phyloP scores from a whole-genome alignment of 2,888 invertebrate species.

The Strigamia crassipes region DNA sequence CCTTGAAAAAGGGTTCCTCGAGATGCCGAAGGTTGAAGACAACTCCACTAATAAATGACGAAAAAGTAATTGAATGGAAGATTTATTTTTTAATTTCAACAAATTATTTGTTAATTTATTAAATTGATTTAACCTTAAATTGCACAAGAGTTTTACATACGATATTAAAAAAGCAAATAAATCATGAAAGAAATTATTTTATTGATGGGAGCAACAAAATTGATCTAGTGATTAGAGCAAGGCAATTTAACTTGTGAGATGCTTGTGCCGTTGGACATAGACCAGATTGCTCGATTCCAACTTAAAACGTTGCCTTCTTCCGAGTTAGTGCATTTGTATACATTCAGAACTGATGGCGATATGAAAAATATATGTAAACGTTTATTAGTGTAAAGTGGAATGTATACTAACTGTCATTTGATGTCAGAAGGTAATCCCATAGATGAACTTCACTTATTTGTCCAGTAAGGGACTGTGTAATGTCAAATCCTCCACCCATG shows the following conservation, averaged over 20 bases:
- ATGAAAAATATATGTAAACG: not conserved
- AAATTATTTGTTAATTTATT: no score
- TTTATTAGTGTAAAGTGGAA: not conserved
- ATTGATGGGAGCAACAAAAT: no score
- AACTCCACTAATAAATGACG: no score
- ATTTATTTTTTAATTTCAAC: no score
- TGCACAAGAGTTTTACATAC: no score
- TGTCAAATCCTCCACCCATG: not conserved
- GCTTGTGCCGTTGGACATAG: not conserved
- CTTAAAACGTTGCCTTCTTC: slow-evolving; percentile 10
- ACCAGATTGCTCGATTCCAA: not conserved
- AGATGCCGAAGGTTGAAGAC: no score
- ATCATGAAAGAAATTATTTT: no score
- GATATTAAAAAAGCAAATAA: no score
- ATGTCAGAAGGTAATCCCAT: not conserved
- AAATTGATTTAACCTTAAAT: no score
- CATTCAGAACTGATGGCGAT: not conserved
- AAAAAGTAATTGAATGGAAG: no score
- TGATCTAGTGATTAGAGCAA: not conserved
- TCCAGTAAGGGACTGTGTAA: not conserved
- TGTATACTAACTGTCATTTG: not conserved
- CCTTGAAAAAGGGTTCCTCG: no score
- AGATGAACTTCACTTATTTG: not conserved
- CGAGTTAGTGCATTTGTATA: not conserved
- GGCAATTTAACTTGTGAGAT: not conserved